These are phyloP conservation scores for Pseudopipra pipra DNA, from an alignment of 2,113 vertebrate genomes.

Conservation along the genomic window DNA sequence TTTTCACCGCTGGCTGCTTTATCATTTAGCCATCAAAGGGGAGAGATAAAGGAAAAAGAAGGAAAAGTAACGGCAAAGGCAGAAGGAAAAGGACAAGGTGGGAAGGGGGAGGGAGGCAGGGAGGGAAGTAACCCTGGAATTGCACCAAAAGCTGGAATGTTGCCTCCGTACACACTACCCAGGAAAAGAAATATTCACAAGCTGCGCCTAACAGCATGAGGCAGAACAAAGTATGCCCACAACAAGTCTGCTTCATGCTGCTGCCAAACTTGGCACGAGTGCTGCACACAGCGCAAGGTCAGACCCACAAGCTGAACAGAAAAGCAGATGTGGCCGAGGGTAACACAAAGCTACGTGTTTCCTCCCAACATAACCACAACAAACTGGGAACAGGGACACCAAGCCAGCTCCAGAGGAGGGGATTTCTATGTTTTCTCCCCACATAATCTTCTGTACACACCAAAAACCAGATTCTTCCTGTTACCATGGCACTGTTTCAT, in stretches of 20 bases:
- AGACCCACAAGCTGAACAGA: neutral
- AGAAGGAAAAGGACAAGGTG: neutral
- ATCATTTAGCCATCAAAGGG: neutral
- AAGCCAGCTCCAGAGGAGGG: neutral
- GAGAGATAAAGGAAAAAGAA: neutral
- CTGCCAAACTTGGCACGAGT: slow-evolving; percentile 11
- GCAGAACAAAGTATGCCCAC: slow-evolving; percentile 43
- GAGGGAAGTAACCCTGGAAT: neutral
- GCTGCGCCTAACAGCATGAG: neutral
- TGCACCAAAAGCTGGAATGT: neutral
- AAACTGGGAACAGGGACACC: neutral
- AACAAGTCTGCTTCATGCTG: slow-evolving; percentile 7
- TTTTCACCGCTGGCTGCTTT: neutral
- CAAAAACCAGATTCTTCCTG: slow-evolving; percentile 21
- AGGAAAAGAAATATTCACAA: slow-evolving; percentile 13
- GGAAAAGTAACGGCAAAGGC: neutral
- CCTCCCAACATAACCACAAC: neutral
- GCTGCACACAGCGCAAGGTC: neutral
- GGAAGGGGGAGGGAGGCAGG: neutral
- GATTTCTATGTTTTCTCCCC: neutral
- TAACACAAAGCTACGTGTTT: neutral
- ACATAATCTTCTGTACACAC: neutral
- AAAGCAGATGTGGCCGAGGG: neutral
- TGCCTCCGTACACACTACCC: neutral
- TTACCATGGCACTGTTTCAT: slow-evolving; percentile 50